A percentile compares a stretch with the other conserved stretches of the same genome.
phyloP scores from a whole-genome alignment of 2,113 vertebrate genomes.

The Nycticryphes semicollaris region DNA sequence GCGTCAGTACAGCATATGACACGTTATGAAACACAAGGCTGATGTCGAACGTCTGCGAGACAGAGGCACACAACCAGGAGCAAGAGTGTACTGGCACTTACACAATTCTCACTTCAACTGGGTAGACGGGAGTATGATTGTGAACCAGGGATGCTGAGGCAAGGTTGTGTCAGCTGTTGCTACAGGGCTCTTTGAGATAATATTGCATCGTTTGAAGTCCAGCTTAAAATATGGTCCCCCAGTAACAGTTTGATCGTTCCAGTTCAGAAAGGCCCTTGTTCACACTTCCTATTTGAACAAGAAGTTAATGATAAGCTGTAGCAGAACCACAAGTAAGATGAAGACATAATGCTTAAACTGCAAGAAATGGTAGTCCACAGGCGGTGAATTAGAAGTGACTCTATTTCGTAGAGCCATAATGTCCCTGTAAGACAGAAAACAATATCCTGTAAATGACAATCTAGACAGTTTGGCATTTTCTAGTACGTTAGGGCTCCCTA shows the following conservation, averaged over 20 bases:
- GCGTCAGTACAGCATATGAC: constrained; percentile 24
- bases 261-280: constrained; percentile 67
- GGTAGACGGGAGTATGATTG: constrained; percentile 33
- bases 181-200: constrained; percentile 62
- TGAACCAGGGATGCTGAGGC: constrained; percentile 54
- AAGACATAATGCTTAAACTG: constrained; percentile 91
- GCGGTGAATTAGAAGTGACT: constrained; percentile 70
- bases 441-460: not conserved
- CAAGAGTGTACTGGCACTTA: constrained; percentile 76
- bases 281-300: constrained; percentile 87
- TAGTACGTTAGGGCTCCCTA: not conserved
- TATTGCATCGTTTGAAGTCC: constrained; percentile 69
- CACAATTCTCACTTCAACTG: constrained; percentile 63
- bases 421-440: constrained; percentile 80
- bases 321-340: constrained; percentile 88
- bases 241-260: constrained; percentile 55
- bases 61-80: constrained; percentile 71
- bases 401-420: constrained; percentile 86
- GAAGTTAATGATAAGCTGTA: constrained; percentile 92
- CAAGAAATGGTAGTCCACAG: constrained; percentile 83
- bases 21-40: constrained; percentile 66
- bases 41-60: not conserved
- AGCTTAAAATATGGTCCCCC: constrained; percentile 70
- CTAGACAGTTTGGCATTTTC: not conserved
- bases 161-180: constrained; percentile 54